A percentile compares a stretch with the other conserved stretches of the same genome.
These are phyloP conservation scores for Ellobius talpinus DNA, from an alignment of 2,113 vertebrate genomes.

Conservation along the genomic window DNA sequence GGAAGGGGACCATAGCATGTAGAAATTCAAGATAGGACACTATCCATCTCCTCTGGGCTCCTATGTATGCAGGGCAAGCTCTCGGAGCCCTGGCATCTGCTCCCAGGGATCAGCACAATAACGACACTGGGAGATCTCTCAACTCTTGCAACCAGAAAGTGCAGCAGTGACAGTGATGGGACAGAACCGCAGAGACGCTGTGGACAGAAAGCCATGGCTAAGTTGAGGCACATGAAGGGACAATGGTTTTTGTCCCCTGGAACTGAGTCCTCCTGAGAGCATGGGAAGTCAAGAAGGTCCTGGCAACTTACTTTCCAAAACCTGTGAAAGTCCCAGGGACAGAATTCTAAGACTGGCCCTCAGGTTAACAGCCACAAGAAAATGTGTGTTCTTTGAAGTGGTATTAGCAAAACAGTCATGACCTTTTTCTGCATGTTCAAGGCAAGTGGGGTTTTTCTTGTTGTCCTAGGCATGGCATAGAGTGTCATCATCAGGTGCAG, in stretches of 20 bases:
- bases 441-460: neutral
- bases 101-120: neutral
- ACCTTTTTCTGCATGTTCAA: neutral
- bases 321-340: neutral
- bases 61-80: neutral
- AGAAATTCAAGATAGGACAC: neutral
- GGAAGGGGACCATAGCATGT: neutral
- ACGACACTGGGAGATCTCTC: neutral
- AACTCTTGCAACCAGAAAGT: neutral
- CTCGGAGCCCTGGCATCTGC: neutral
- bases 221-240: too few relatives aligned
- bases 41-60: neutral
- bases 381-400: neutral
- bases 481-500: neutral
- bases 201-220: neutral
- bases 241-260: neutral
- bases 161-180: accelerated
- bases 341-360: neutral
- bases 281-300: neutral
- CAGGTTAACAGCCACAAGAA: neutral
- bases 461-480: neutral
- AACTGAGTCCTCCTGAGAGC: neutral
- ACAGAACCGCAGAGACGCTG: neutral
- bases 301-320: neutral
- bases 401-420: neutral